Percentiles rank a stretch among this genome's conserved stretches.
Conservation (phyloP, 2,113 vertebrate genomes). For the Protomyctophum bolini region DNA sequence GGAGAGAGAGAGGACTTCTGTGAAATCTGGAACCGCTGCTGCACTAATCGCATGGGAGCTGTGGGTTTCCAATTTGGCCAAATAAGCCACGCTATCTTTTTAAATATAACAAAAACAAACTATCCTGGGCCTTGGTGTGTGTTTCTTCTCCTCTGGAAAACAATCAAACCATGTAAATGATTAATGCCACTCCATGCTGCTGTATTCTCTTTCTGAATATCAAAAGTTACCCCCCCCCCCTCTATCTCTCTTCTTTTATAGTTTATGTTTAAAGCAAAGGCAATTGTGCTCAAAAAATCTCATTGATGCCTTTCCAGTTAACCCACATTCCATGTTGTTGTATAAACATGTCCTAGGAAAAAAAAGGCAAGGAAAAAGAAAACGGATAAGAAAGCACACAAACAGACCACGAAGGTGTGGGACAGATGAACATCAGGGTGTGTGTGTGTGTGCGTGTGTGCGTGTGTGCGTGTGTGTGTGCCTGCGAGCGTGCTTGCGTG, state of each 20-base stretch:
- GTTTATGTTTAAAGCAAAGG: constrained; percentile 75
- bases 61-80: constrained; percentile 75
- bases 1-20: constrained; percentile 64
- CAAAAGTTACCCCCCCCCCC: constrained; percentile 54
- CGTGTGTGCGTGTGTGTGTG: too few species aligned
- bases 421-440: neutral
- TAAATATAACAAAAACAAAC: constrained; percentile 78
- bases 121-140: constrained; percentile 74
- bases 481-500: too few species aligned
- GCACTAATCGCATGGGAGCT: constrained; percentile 75
- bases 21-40: constrained; percentile 69
- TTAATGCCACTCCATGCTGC: constrained; percentile 74
- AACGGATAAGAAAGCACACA: constrained; percentile 42
- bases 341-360: constrained; percentile 68
- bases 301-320: constrained; percentile 80
- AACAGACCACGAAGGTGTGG: constrained; percentile 60
- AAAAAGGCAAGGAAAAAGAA: constrained; percentile 22
- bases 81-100: constrained; percentile 75
- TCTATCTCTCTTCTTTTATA: constrained; percentile 20
- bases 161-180: constrained; percentile 83
- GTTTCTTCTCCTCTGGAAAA: constrained; percentile 79
- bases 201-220: constrained; percentile 78
- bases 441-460: too few species aligned
- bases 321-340: constrained; percentile 76
- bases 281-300: constrained; percentile 78